Evolutionary conservation across 2,113 vertebrate genomes (phyloP).

Genomic region (Litocranius walleri): DNA sequence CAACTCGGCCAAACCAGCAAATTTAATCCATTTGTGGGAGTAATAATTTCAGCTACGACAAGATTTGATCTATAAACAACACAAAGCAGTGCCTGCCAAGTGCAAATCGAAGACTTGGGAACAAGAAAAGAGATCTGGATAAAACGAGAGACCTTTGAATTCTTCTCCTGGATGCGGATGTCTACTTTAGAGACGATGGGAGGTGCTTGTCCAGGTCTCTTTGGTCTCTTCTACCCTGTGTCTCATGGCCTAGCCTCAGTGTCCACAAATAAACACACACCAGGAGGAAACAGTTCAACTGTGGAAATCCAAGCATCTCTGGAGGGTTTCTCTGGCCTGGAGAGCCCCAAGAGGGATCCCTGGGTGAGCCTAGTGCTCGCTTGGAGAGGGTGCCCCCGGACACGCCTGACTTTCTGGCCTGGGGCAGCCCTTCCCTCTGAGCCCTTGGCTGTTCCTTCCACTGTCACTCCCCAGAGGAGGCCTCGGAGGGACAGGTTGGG

Average conservation of each 20-base stretch:
- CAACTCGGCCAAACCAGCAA: neutral
- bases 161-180: neutral
- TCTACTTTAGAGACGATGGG: neutral
- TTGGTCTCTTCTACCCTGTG: neutral
- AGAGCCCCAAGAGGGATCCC: neutral
- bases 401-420: neutral
- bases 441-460: too few species aligned
- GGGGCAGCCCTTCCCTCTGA: neutral
- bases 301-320: neutral
- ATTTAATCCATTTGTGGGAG: neutral
- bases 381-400: neutral
- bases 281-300: neutral
- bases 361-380: neutral
- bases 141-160: neutral
- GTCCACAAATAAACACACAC: neutral
- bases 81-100: neutral
- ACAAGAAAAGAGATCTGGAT: neutral
- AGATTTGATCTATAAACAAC: neutral
- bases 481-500: neutral
- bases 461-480: neutral
- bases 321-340: neutral
- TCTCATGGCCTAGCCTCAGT: neutral
- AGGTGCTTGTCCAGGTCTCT: neutral
- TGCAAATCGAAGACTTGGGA: neutral
- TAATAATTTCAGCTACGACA: neutral